phyloP scores from a whole-genome alignment of 2,797 vertebrate genomes.

The Cynopterus sphinx region DNA sequence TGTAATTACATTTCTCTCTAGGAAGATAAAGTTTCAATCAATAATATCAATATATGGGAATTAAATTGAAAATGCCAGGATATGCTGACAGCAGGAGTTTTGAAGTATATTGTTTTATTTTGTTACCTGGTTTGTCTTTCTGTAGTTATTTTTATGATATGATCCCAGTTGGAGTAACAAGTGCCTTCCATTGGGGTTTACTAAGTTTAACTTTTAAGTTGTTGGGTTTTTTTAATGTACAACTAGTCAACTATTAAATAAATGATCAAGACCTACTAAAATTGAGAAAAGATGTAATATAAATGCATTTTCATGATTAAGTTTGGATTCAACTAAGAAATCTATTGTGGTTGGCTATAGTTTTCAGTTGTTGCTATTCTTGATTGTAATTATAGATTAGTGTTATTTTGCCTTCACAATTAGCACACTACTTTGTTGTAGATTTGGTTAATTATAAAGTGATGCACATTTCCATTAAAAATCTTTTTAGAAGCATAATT shows the following conservation, averaged over 20 bases:
- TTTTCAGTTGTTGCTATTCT: slow-evolving; percentile 66
- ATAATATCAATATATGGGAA: neutral
- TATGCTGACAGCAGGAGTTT: neutral
- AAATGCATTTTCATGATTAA: neutral
- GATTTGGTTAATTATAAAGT: slow-evolving; percentile 75
- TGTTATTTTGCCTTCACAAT: slow-evolving; percentile 74
- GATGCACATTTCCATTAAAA: slow-evolving; percentile 70
- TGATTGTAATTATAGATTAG: slow-evolving; percentile 78
- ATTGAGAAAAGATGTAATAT: neutral
- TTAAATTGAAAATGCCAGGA: neutral
- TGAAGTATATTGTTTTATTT: neutral
- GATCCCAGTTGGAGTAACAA: neutral
- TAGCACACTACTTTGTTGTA: slow-evolving; percentile 75
- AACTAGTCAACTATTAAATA: neutral
- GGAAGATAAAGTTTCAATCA: neutral
- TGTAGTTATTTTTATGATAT: neutral
- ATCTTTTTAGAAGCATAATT: slow-evolving; percentile 32
- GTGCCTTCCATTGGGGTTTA: neutral
- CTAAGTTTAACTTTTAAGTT: neutral
- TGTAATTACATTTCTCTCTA: neutral
- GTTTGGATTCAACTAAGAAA: slow-evolving; percentile 46
- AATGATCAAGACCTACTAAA: neutral
- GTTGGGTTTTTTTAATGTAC: neutral
- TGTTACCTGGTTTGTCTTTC: neutral
- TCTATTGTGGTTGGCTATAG: slow-evolving; percentile 26